Conservation (phyloP, 2,797 vertebrate species). For the Strix occidentalis region DNA sequence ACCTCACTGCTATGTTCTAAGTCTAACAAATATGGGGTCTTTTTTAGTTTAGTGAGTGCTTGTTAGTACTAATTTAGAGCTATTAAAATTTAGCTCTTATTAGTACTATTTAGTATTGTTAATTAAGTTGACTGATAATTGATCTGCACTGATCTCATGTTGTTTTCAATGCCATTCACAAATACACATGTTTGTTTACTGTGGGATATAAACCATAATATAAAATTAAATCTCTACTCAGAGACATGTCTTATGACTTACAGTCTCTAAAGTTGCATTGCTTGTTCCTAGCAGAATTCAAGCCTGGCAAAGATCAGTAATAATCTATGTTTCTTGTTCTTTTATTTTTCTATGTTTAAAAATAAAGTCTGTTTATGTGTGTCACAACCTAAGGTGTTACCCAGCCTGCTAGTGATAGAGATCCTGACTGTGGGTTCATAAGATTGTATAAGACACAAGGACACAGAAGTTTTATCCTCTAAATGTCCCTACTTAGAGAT, state of each 20-base stretch:
- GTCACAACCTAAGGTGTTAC: not conserved
- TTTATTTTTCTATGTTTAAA: not conserved
- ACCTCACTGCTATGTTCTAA: not conserved
- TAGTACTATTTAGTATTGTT: not conserved
- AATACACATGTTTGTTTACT: accelerated
- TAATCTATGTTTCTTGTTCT: not conserved
- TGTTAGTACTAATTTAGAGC: not conserved
- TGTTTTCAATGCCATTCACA: not conserved
- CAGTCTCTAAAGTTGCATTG: not conserved
- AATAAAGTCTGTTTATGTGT: not conserved
- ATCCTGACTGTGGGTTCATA: accelerated
- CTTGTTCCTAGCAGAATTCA: not conserved
- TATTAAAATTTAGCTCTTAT: not conserved
- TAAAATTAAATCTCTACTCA: not conserved
- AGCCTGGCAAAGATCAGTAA: not conserved
- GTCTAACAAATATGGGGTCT: not conserved
- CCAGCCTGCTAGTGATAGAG: not conserved
- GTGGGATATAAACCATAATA: not conserved
- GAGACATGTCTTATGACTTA: not conserved
- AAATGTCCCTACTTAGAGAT: not conserved
- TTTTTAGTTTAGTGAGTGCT: not conserved
- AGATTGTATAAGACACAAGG: not conserved
- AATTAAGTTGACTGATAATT: not conserved
- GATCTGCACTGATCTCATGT: not conserved
- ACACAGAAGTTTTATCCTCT: not conserved